Conservation (phyloP, 2,888 invertebrate genomes). For the Anarsia innoxiella region DNA sequence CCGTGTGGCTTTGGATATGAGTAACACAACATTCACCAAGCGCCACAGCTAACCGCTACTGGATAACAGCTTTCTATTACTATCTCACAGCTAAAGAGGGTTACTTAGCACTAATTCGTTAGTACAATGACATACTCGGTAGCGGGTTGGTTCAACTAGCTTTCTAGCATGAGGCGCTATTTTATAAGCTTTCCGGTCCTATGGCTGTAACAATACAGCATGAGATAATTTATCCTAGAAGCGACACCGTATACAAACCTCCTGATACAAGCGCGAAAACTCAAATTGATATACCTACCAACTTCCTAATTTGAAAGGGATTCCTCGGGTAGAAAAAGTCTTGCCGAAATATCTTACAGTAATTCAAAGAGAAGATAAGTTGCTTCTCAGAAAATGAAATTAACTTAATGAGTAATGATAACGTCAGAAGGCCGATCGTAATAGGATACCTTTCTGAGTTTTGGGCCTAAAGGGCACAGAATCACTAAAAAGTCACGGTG, state of each 20-base stretch:
- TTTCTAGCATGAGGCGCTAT: conserved; percentile 1
- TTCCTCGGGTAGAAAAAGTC: too few species aligned
- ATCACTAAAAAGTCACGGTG: conserved; percentile 36
- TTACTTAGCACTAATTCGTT: conserved; percentile 26
- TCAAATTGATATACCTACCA: too few species aligned
- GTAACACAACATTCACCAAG: conserved; percentile 46
- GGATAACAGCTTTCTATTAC: conserved; percentile 43
- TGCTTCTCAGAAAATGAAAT: conserved; percentile 15
- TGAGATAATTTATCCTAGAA: background rate
- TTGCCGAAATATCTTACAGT: too few species aligned
- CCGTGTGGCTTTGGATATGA: conserved; percentile 46
- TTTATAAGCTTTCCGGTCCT: too few species aligned
- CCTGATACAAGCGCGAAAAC: too few species aligned
- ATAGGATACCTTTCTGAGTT: conserved; percentile 26
- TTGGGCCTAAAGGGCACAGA: conserved; percentile 33
- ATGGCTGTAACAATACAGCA: background rate
- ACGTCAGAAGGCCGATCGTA: conserved; percentile 23
- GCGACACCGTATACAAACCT: too few species aligned
- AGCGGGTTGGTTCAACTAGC: conserved; percentile 1
- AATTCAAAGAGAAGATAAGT: too few species aligned
- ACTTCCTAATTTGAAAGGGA: too few species aligned
- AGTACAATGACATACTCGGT: conserved; percentile 18
- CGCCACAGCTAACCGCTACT: conserved; percentile 45
- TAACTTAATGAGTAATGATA: conserved; percentile 25
- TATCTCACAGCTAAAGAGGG: conserved; percentile 30